phyloP scores from a whole-genome alignment of 2,888 invertebrate genomes.

The Acronicta leporina region DNA sequence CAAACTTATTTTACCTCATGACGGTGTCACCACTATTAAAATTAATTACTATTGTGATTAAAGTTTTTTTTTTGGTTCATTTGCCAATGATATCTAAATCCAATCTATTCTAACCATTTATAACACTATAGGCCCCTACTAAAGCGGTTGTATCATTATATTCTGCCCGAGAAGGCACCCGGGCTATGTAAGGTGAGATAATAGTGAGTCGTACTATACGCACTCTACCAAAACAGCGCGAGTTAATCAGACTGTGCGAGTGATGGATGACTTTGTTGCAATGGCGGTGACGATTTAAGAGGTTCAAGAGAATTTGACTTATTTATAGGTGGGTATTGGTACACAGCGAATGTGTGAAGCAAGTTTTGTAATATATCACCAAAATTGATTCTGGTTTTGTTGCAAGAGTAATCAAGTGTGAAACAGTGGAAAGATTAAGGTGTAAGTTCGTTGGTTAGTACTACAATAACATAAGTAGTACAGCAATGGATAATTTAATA shows the following conservation, averaged over 20 bases:
- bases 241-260: slow-evolving; percentile 64
- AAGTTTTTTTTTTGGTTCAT: too few relatives aligned
- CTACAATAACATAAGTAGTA: too few relatives aligned
- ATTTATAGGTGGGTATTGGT: neutral
- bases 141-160: slow-evolving; percentile 80
- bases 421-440: too few relatives aligned
- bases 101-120: slow-evolving; percentile 56
- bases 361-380: too few relatives aligned
- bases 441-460: too few relatives aligned
- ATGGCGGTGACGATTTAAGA: slow-evolving; percentile 32
- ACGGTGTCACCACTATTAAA: too few relatives aligned
- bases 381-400: too few relatives aligned
- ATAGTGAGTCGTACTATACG: slow-evolving; percentile 69
- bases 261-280: slow-evolving; percentile 68
- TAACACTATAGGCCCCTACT: slow-evolving; percentile 47
- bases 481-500: too few relatives aligned
- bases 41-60: too few relatives aligned
- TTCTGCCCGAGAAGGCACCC: slow-evolving; percentile 66
- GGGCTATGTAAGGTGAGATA: slow-evolving; percentile 77
- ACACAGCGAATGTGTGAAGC: too few relatives aligned
- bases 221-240: slow-evolving; percentile 62
- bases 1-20: too few relatives aligned
- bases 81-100: slow-evolving; percentile 1
- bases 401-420: too few relatives aligned
- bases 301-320: slow-evolving; percentile 1